Conservation (phyloP, 2,888 invertebrate genomes). For the Sisyra nigra region DNA sequence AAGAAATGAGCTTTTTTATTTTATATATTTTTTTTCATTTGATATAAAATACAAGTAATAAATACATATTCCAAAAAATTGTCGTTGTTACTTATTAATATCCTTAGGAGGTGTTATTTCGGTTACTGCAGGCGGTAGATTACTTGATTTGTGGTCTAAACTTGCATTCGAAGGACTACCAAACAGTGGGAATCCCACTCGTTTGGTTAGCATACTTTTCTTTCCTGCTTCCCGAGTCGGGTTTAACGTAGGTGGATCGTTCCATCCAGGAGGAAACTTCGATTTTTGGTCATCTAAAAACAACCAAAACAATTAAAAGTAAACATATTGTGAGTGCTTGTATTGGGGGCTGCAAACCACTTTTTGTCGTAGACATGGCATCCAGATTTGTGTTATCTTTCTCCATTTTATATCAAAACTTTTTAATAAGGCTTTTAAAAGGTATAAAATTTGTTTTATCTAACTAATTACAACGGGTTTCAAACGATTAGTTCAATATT, state of each 20-base stretch:
- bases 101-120: background rate
- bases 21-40: background rate
- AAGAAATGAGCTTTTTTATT: background rate
- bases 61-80: background rate
- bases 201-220: background rate
- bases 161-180: background rate
- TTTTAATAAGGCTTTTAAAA: too few species aligned
- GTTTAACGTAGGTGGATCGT: conserved; percentile 2
- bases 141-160: background rate
- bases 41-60: background rate
- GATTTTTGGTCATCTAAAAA: too few species aligned
- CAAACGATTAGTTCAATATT: too few species aligned
- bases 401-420: too few species aligned
- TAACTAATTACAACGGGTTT: too few species aligned
- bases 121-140: background rate
- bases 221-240: background rate
- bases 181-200: conserved; percentile 2
- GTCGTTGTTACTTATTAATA: background rate
- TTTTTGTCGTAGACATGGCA: too few species aligned
- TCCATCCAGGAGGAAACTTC: background rate
- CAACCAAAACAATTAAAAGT: too few species aligned
- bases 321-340: too few species aligned
- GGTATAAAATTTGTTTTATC: too few species aligned
- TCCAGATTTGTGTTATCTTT: too few species aligned
- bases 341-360: too few species aligned